These are phyloP conservation scores for Lepus americanus DNA, from an alignment of 2,113 vertebrate species.

Conservation along the genomic window DNA sequence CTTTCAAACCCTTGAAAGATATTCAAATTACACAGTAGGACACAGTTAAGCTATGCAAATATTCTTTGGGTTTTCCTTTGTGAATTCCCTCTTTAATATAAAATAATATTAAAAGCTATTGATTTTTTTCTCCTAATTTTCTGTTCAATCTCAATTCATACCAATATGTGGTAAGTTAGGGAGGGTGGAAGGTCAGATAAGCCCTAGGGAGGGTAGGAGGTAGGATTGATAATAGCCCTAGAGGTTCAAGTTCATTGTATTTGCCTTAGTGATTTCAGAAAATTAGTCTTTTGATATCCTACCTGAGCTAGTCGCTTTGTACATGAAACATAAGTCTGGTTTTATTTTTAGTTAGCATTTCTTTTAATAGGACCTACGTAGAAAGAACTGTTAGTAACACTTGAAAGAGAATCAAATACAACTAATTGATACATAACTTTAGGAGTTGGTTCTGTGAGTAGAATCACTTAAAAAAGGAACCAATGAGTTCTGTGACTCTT, in stretches of 20 bases:
- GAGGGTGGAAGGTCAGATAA: background rate
- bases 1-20: conserved; percentile 79
- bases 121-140: conserved; percentile 21
- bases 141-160: conserved; percentile 26
- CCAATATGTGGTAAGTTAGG: background rate
- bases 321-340: background rate
- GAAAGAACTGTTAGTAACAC: background rate
- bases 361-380: background rate
- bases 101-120: conserved; percentile 2
- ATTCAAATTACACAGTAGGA: conserved; percentile 58
- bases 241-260: background rate
- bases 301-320: background rate
- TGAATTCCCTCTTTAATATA: conserved; percentile 55
- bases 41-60: conserved; percentile 65
- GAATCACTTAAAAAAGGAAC: background rate
- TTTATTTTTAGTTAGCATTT: conserved; percentile 56
- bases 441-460: background rate
- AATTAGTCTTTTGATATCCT: background rate
- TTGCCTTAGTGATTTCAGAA: conserved; percentile 21
- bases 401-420: background rate
- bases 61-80: conserved; percentile 50
- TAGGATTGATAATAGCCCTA: background rate
- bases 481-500: background rate
- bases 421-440: background rate
- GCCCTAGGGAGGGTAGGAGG: background rate